Percentiles rank a stretch among this genome's conserved stretches.
These are phyloP conservation scores for Podarcis lilfordi DNA, from an alignment of 2,797 vertebrate species.

Conservation along the genomic window DNA sequence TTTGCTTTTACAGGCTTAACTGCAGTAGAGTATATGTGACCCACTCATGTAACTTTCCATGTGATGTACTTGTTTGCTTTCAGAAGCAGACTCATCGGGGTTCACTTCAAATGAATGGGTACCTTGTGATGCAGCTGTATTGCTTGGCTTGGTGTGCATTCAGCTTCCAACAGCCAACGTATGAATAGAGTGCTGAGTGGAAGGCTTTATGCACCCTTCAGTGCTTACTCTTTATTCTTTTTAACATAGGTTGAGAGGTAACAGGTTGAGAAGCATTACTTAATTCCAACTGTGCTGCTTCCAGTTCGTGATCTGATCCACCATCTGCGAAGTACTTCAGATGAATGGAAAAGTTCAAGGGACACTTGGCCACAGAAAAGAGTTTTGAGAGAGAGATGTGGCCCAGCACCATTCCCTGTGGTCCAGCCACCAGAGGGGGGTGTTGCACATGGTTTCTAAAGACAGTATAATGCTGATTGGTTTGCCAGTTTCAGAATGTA, in stretches of 20 bases:
- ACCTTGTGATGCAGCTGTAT: neutral
- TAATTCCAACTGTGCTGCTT: neutral
- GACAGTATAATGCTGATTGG: neutral
- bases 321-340: neutral
- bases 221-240: neutral
- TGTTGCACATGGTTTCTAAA: slow-evolving; percentile 12
- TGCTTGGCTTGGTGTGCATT: neutral
- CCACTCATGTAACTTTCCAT: neutral
- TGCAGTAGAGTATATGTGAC: neutral
- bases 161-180: neutral
- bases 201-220: neutral
- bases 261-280: neutral
- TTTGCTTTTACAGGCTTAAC: neutral
- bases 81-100: neutral
- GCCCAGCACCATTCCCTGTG: neutral
- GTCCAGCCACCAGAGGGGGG: slow-evolving; percentile 38
- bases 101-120: neutral
- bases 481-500: neutral
- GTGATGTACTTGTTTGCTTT: neutral
- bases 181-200: neutral
- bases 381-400: neutral
- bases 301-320: neutral
- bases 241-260: neutral
- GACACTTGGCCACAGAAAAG: neutral
- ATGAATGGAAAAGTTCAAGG: neutral